Conservation (phyloP, 2,113 vertebrate genomes). For the Chaetops frenatus region DNA sequence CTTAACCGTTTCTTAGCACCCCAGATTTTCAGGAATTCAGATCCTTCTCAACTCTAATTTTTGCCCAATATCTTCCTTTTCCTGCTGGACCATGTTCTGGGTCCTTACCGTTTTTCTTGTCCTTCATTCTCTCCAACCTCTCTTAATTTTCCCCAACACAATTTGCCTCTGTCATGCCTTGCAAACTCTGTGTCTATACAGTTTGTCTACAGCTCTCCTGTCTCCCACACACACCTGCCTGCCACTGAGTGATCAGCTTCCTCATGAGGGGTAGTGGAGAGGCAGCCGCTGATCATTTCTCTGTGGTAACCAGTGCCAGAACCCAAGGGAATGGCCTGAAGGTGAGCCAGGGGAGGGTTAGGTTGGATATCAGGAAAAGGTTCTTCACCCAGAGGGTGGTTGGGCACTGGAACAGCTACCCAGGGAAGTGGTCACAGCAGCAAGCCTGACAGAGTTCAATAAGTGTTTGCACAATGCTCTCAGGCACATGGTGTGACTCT, state of each 20-base stretch:
- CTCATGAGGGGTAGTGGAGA: neutral
- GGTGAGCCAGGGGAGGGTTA: neutral
- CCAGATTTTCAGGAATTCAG: neutral
- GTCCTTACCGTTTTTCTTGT: neutral
- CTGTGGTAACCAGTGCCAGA: neutral
- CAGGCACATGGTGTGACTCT: neutral
- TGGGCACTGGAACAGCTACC: neutral
- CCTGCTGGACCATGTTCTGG: neutral
- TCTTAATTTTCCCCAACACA: neutral
- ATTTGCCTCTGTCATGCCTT: neutral
- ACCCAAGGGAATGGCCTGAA: neutral
- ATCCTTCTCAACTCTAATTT: neutral
- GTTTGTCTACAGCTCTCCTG: neutral
- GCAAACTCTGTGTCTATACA: neutral
- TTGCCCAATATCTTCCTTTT: neutral
- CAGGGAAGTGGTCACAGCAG: neutral
- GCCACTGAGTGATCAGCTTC: neutral
- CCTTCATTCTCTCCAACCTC: neutral
- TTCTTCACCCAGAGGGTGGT: neutral
- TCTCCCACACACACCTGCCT: neutral
- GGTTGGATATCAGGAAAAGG: neutral
- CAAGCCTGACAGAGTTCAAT: neutral
- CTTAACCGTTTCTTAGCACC: neutral
- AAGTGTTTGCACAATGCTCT: accelerated
- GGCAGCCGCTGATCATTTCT: neutral